Evolutionary conservation across 2,888 invertebrate species (phyloP), one percentile per base, ranked within the genome.

Genomic region (Eulithis prunata): DNA sequence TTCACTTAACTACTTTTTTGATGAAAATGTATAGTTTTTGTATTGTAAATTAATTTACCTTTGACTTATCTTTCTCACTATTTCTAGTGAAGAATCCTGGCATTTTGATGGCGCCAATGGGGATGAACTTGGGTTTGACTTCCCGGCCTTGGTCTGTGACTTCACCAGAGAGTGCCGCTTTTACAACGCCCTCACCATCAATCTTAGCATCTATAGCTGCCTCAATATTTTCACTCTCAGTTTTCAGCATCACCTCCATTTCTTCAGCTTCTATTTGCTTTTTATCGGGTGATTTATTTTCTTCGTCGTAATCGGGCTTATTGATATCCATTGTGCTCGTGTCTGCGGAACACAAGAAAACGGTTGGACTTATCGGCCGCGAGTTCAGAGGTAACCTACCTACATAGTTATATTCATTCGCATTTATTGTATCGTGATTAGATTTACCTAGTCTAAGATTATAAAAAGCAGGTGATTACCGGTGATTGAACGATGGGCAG

Each of bases 21-120:
- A 2, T 32, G 6, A 32, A 32, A 32, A 41, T 41, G 4, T 41
- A 38, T 32, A 41, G 10, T 41, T 41, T 41, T 41, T 10, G 8
- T 4, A 41, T 11, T 5, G 41, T 11, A 41, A 41, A 54, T 38
- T 13, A 53, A 28, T 51, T 47, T 54, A 53, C 96, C 95, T 95
- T 97, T 87, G 93, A 94, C 74, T 94, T 95, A 84, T 96, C 96
- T 82, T 95, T 95, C 71, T 96, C 96, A 75, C 96, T 96, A 82
- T 95, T 95, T 75, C 96, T 95, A 68, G 95, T 96, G 79, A 97
- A 97, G 89, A 97, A 97, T 13, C 97, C 97, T 4, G 97, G 97
- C 95, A 97, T 96, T 90, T 97, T 97, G 72, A 97, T 96, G n/a
- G 96, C 97, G 57, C 97, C 97, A 78, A 97, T 97, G 4, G 97